Evolutionary conservation across 2,797 vertebrate species (phyloP), one percentile per base, ranked within the genome.

Genomic region (Pangasius krempfi): DNA sequence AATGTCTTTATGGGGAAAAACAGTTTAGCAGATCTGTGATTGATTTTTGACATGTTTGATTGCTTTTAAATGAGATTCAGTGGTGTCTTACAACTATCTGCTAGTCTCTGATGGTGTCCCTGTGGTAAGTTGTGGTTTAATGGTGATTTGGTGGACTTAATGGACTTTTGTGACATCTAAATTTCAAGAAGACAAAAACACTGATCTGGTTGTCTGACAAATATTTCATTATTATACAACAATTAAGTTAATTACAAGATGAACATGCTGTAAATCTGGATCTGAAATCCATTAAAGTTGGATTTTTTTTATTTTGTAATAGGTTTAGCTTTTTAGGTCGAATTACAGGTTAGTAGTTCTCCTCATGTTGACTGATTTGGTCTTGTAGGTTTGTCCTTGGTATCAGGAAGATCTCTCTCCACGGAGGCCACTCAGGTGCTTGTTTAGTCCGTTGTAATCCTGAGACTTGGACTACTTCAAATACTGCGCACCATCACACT

Each of bases 31-130:
- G 37, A 62, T 44, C 56, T 68, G 27, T 84, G 62, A 25, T 27
- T 70, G 27, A 84, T 50, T 84, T 70, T 27, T 64, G 58, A 82
- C 80, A 44, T 8, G 37, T n/a, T 52, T 84, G 4, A 22, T 54
- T 70, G n/a, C 83, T 84, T 70, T 84, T 2, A 4, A 66, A 68
- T 84, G 62, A 62, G 79, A 82, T 44, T 25, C 22, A 82, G 10
- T 44, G 22, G 40, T 47, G 80, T 83, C 40, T 7, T 18, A 47
- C 25, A 83, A n/a, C 13, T 58, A 18, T 64, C 37, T 82, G 37
- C 37, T 20, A n/a, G 54, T 5, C 80, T 37, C 47, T 70, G 9
- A 84, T 70, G 82, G n/a, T 22, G 8, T 22, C 44, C 27, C 5
- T 22, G n/a, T 66, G 40, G 9, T 66, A n/a, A n/a, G 8, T 30